phyloP scores from a whole-genome alignment of 2,113 vertebrate species.

The Carassius carassius region DNA sequence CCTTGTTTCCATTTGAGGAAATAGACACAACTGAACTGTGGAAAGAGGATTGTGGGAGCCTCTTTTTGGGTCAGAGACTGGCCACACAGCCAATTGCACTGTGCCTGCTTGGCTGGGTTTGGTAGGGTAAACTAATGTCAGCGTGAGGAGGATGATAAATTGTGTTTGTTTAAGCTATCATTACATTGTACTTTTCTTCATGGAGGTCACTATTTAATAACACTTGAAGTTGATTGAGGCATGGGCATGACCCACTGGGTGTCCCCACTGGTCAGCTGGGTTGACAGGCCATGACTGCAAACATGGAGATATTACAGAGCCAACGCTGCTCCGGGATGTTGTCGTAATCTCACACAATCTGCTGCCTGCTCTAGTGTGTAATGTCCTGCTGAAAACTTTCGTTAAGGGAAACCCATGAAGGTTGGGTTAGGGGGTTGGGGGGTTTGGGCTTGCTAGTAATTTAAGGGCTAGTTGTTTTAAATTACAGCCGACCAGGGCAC shows the following conservation, averaged over 20 bases:
- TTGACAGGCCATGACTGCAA: constrained; percentile 87
- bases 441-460: too few relatives aligned
- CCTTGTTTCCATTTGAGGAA: background rate
- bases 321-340: constrained; percentile 79
- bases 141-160: constrained; percentile 84
- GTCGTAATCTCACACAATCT: constrained; percentile 88
- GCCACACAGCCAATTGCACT: constrained; percentile 55
- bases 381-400: constrained; percentile 80
- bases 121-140: constrained; percentile 73
- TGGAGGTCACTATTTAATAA: constrained; percentile 86
- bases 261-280: constrained; percentile 83
- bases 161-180: constrained; percentile 89
- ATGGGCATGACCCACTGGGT: constrained; percentile 55
- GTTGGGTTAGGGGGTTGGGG: constrained; percentile 8
- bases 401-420: constrained; percentile 63
- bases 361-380: constrained; percentile 89
- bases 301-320: constrained; percentile 81
- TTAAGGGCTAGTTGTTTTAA: constrained; percentile 76
- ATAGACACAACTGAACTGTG: constrained; percentile 27
- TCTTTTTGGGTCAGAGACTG: constrained; percentile 47
- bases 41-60: constrained; percentile 29
- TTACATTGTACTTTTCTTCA: constrained; percentile 86
- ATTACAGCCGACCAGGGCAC: constrained; percentile 71
- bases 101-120: constrained; percentile 68
- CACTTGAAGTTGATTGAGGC: constrained; percentile 84